Evolutionary conservation across 2,888 invertebrate genomes (phyloP), one percentile per base, ranked within the genome.

Genomic region (Phytoseiulus persimilis): DNA sequence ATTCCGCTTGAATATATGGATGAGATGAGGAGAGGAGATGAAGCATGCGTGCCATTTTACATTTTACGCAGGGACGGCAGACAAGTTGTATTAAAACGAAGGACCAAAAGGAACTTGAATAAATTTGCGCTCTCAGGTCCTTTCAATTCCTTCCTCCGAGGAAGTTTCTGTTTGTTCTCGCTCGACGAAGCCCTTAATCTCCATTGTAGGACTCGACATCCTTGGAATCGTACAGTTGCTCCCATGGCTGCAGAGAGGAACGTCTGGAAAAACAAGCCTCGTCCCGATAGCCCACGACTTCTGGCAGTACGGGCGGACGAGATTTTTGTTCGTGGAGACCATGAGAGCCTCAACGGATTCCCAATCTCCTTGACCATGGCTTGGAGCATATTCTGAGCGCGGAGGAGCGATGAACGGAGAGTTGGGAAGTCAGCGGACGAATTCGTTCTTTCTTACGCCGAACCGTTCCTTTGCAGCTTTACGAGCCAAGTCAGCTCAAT

Each of bases 1-100:
- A 65, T 65, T 65, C 65, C 65, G 65, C 65, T 65, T 65, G 65
- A 65, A 65, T 65, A 65, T 65, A 65, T 65, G 65, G 65, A 65
- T 65, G 65, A 65, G 65, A 65, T 65, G 65, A 65, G 65, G 65
- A 28, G 65, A 65, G 28, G 65, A 65, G 65, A 65, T 65, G 65
- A 65, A 65, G 65, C 65, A 65, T 65, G 65, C 65, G 65, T 65
- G 65, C 65, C 65, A 65, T 65, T 65, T 65, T 28, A 65, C 65
- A 65, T 65, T 65, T 65, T 65, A 65, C 65, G 1, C 65, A 65
- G 65, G 18, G 65, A 65, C 65, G 65, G 65, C 65, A 28, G 65
- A 65, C 65, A 65, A 65, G 23, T 65, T 28, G 28, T 65, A 65
- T 65, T 65, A 65, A 39, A 65, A 65, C 65, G 65, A 28, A 65